Evolutionary conservation across 2,113 vertebrate genomes (phyloP).

Genomic region (Poeciliopsis turrubarensis): DNA sequence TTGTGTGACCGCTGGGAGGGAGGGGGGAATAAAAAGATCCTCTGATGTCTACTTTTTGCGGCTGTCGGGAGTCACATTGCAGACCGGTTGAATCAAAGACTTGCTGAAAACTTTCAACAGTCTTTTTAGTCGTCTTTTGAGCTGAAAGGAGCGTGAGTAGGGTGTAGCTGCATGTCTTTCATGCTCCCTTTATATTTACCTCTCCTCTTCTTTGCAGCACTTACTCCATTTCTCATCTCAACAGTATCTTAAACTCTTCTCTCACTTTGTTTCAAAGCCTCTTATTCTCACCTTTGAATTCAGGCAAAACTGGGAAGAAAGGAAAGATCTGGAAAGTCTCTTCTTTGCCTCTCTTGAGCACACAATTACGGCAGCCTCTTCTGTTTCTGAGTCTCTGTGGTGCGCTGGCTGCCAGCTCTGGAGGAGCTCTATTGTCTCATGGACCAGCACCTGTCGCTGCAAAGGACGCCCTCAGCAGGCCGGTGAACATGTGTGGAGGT

Average conservation of each 20-base stretch:
- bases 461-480: slow-evolving; percentile 71
- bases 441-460: slow-evolving; percentile 74
- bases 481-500: slow-evolving; percentile 41
- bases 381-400: slow-evolving; percentile 29
- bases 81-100: slow-evolving; percentile 57
- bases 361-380: slow-evolving; percentile 49
- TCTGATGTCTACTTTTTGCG: slow-evolving; percentile 58
- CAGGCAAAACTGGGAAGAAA: slow-evolving; percentile 25
- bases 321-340: slow-evolving; percentile 39
- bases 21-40: slow-evolving; percentile 27
- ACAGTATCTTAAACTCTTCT: slow-evolving; percentile 28
- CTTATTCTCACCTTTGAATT: slow-evolving; percentile 57
- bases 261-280: slow-evolving; percentile 26
- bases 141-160: slow-evolving; percentile 45
- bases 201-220: slow-evolving; percentile 34
- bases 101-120: slow-evolving; percentile 48
- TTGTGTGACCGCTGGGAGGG: slow-evolving; percentile 47
- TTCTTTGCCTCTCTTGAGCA: slow-evolving; percentile 32
- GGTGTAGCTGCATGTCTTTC: slow-evolving; percentile 48
- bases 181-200: slow-evolving; percentile 36
- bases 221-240: slow-evolving; percentile 31
- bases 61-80: slow-evolving; percentile 61
- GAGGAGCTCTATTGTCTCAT: slow-evolving; percentile 68
- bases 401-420: slow-evolving; percentile 60
- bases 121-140: slow-evolving; percentile 39